phyloP scores from a whole-genome alignment of 2,113 vertebrate species.

The Heterochromis multidens region DNA sequence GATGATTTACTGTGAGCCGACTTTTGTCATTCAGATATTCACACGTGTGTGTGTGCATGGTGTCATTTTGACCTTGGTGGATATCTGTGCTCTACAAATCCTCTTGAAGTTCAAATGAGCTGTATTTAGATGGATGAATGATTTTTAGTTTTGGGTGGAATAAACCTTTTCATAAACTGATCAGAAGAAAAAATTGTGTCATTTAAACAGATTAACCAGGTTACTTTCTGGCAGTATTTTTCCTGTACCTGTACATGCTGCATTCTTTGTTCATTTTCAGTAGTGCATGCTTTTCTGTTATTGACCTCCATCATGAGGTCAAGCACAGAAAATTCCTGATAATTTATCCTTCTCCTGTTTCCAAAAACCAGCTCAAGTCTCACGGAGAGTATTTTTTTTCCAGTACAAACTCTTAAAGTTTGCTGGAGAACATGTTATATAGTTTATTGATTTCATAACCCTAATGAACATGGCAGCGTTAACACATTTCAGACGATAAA shows the following conservation, averaged over 20 bases:
- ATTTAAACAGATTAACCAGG: no score
- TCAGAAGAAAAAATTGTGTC: no score
- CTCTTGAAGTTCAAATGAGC: not conserved
- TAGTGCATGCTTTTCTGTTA: no score
- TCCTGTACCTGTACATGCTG: no score
- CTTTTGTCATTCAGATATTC: not conserved
- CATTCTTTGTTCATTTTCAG: not conserved
- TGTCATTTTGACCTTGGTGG: not conserved
- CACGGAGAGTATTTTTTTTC: not conserved
- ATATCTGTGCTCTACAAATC: not conserved
- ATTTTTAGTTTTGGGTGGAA: not conserved
- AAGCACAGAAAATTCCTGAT: no score
- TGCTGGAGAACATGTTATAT: not conserved
- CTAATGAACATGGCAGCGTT: not conserved
- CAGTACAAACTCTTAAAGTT: not conserved
- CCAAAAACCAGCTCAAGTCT: not conserved
- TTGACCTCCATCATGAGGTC: no score
- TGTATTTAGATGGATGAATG: not conserved
- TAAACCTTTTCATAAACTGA: no score
- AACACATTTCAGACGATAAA: no score
- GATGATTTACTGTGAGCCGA: not conserved
- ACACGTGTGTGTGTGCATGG: not conserved
- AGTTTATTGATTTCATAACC: not conserved
- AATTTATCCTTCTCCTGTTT: accelerated
- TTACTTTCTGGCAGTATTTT: no score